Evolutionary conservation across 2,797 vertebrate genomes (phyloP).

Genomic region (Tenualosa thibaudeaui): DNA sequence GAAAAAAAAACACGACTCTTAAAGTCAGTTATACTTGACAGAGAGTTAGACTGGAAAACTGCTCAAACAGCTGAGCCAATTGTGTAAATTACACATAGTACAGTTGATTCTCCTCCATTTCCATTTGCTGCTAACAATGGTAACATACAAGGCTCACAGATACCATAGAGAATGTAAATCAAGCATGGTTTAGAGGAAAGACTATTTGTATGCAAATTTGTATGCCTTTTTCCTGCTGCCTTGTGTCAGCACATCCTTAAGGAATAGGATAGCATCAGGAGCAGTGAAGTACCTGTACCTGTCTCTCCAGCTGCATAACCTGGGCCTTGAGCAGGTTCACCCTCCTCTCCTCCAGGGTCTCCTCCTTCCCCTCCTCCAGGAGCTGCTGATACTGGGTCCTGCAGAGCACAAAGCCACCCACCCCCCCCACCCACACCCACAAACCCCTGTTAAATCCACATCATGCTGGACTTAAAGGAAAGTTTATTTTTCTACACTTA

Average conservation of each 20-base stretch:
- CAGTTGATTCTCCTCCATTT: neutral
- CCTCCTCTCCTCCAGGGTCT: constrained; percentile 70
- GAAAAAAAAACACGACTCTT: too few relatives aligned
- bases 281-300: constrained; percentile 58
- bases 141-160: too few relatives aligned
- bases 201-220: too few relatives aligned
- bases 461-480: neutral
- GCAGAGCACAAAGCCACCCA: constrained; percentile 53
- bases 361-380: constrained; percentile 63
- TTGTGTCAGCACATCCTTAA: too few relatives aligned
- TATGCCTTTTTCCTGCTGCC: too few relatives aligned
- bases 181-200: too few relatives aligned
- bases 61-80: too few relatives aligned
- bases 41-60: too few relatives aligned
- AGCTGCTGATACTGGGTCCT: constrained; percentile 65
- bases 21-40: too few relatives aligned
- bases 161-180: too few relatives aligned
- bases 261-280: neutral
- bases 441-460: neutral
- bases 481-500: too few relatives aligned
- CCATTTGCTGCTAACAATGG: too few relatives aligned
- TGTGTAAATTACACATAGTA: neutral
- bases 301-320: constrained; percentile 62
- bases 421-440: constrained; percentile 41
- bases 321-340: constrained; percentile 65